Percentiles rank a stretch among this genome's conserved stretches.
phyloP scores from a whole-genome alignment of 2,797 vertebrate genomes.

The Ptychobarbus kaznakovi region DNA sequence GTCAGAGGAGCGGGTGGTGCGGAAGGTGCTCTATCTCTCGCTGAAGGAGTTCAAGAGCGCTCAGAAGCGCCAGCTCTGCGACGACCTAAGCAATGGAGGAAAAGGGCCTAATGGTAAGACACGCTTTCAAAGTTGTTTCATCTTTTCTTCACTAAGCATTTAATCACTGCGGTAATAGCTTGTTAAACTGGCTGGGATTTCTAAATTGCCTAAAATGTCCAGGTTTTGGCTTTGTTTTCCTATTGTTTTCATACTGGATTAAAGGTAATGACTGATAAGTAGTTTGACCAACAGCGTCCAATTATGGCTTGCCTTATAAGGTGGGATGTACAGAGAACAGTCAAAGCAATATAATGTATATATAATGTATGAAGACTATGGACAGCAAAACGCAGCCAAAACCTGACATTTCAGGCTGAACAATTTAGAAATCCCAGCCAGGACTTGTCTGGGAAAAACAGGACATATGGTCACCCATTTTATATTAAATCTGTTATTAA shows the following conservation, averaged over 20 bases:
- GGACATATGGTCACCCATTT: too few species aligned
- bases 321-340: too few species aligned
- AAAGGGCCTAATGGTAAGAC: constrained; percentile 90
- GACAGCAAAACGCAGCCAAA: too few species aligned
- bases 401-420: too few species aligned
- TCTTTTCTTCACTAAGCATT: neutral
- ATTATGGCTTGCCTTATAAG: too few species aligned
- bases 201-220: too few species aligned
- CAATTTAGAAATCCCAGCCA: too few species aligned
- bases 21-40: constrained; percentile 98
- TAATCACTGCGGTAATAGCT: neutral
- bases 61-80: constrained; percentile 93
- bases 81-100: constrained; percentile 83
- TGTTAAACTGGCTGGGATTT: neutral
- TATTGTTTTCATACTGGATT: too few species aligned
- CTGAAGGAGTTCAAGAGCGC: constrained; percentile 98
- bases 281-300: too few species aligned
- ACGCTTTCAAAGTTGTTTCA: neutral
- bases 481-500: neutral
- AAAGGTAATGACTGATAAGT: too few species aligned
- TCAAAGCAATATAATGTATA: too few species aligned
- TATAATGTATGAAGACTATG: neutral
- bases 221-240: too few species aligned
- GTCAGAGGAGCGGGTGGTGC: constrained; percentile 98
- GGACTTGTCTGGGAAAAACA: neutral